These are phyloP conservation scores for fruit fly (Drosophila melanogaster) DNA, from an alignment of 1,140 invertebrate species.

Conservation along the genomic window DNA sequence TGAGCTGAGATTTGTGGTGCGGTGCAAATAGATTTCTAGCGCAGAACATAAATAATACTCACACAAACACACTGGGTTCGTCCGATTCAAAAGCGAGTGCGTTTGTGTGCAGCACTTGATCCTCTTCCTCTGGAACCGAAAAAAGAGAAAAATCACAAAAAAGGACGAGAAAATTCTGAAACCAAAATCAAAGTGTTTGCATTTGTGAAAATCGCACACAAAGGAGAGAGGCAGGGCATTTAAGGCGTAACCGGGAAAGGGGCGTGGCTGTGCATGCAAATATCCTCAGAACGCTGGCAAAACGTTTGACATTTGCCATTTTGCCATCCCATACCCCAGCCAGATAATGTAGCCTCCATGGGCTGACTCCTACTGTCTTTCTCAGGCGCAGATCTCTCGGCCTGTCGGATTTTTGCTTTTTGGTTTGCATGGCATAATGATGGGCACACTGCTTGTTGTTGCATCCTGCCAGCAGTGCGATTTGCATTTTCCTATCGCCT, in stretches of 20 bases:
- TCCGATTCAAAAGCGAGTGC: constrained; percentile 45
- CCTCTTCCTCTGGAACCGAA: constrained; percentile 41
- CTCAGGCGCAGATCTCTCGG: constrained; percentile 10
- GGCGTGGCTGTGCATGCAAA: constrained; percentile 71
- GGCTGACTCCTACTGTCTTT: constrained; percentile 9
- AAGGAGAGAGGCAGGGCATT: constrained; percentile 29
- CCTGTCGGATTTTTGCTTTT: constrained; percentile 59
- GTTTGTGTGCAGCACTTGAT: constrained; percentile 59
- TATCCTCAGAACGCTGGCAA: constrained; percentile 58
- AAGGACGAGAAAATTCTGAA: constrained; percentile 24
- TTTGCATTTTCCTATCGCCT: constrained; percentile 65
- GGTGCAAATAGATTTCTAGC: constrained; percentile 84
- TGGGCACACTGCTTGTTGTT: constrained; percentile 59
- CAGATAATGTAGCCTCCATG: constrained; percentile 72
- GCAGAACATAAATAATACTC: constrained; percentile 81
- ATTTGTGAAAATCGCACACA: constrained; percentile 78
- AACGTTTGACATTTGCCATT: constrained; percentile 80
- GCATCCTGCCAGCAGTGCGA: constrained; percentile 42
- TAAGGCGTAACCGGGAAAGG: constrained; percentile 16
- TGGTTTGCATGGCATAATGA: constrained; percentile 66
- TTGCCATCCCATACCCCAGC: constrained; percentile 17
- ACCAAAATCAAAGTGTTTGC: constrained; percentile 81
- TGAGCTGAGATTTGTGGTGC: constrained; percentile 83
- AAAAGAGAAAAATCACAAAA: constrained; percentile 21
- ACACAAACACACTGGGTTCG: constrained; percentile 44